Evolutionary conservation across 2,113 vertebrate species (phyloP).

Genomic region (Oceanites oceanicus): DNA sequence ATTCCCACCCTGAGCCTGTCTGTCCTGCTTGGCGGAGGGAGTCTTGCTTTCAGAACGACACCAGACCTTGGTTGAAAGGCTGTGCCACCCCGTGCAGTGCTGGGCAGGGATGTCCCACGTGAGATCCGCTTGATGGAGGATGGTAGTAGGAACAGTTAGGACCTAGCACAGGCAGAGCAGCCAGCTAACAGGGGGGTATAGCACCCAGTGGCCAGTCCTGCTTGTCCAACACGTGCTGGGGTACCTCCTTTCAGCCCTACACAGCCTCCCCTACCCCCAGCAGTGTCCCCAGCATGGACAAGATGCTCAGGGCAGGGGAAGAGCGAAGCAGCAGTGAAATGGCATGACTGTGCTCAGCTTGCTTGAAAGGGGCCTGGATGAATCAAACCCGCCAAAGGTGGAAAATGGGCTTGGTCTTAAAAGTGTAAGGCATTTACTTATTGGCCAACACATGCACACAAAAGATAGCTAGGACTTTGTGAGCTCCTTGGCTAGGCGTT

Average conservation of each 20-base stretch:
- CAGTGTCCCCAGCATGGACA: neutral
- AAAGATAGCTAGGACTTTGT: neutral
- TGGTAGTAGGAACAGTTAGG: neutral
- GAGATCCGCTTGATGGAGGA: neutral
- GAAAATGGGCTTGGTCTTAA: neutral
- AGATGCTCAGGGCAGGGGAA: neutral
- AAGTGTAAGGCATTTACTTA: neutral
- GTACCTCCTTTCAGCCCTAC: neutral
- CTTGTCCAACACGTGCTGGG: neutral
- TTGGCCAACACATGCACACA: neutral
- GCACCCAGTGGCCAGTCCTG: neutral
- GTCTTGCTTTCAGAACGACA: neutral
- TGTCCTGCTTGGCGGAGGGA: neutral
- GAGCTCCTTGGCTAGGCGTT: neutral
- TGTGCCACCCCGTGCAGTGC: neutral
- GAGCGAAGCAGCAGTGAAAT: neutral
- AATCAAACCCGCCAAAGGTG: neutral
- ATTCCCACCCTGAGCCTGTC: neutral
- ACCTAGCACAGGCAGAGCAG: neutral
- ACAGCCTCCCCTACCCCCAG: neutral
- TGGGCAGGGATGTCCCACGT: accelerated
- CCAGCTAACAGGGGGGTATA: neutral
- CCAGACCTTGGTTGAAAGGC: neutral
- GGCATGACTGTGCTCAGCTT: neutral
- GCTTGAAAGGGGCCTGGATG: neutral